Evolutionary conservation across 1,140 invertebrate species (phyloP), one percentile per base, ranked within the genome.

Genomic region (Stegodyphus mimosarum): DNA sequence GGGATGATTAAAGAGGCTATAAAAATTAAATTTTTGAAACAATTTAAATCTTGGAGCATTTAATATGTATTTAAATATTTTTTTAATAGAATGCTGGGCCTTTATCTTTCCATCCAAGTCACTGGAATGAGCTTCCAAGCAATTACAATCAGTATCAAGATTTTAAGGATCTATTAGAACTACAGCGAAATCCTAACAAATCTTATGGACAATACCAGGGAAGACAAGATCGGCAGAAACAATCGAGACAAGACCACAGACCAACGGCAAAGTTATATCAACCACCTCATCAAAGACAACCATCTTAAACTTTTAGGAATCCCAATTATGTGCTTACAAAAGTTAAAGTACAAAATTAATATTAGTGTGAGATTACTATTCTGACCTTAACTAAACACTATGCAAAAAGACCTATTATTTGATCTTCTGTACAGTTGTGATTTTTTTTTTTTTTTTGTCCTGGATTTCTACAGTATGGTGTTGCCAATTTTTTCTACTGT

Each of bases 201-300:
- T 9, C 6, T 33, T 71, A 73, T 49, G n/a, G 55, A 9, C 78
- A 48, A 17, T 60, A 60, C 55, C 52, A 64, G 60, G 74, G 60
- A 7, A 48, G 53, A 18, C 66, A 74, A 51, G 80, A 83, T 49
- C 17, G 80, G 9, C 80, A 83, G 13, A 76, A 60, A 71, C 17
- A 51, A 13, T 15, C 49, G 51, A 9, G 73, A 6, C 73, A 85
- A 50, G 73, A 77, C 53, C 60, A 52, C 33, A 76, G 74, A 33
- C 74, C 83, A 13, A 52, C 83, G 15, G 83, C 74, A 49, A 76
- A 76, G 77, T 67, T 83, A n/a, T 83, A 83, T 67, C 80, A 83
- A 11, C 80, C 80, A n/a, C 80, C 80, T 17, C 80, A 67, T 6
- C 80, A 83, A 53, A 66, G 78, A 49, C 78, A 80, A 50, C 17